Conservation (phyloP, 2,113 vertebrate species). For the Cyphomyrus plagiostoma region DNA sequence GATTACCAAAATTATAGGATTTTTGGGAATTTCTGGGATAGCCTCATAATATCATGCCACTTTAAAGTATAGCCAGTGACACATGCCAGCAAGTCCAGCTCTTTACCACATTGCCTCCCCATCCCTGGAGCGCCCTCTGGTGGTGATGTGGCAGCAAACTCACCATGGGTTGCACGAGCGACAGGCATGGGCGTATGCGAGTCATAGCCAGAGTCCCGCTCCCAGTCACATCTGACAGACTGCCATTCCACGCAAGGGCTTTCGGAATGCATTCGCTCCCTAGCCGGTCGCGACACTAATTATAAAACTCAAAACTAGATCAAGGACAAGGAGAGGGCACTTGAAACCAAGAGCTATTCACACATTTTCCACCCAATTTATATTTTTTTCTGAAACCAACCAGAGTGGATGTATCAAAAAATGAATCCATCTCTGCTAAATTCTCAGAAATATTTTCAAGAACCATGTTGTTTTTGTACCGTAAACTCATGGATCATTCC, state of each 20-base stretch:
- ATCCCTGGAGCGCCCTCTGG: background rate
- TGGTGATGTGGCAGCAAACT: background rate
- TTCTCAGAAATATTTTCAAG: background rate
- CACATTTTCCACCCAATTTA: background rate
- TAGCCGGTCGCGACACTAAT: background rate
- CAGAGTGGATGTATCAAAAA: background rate
- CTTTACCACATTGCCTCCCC: background rate
- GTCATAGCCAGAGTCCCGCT: background rate
- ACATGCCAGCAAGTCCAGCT: background rate
- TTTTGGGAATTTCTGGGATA: background rate
- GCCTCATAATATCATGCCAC: background rate
- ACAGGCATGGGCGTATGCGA: background rate
- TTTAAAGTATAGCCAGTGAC: background rate
- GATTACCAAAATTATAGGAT: background rate
- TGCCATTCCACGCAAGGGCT: background rate
- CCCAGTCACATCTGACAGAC: background rate
- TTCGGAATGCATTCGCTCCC: background rate
- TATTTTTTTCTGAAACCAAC: background rate
- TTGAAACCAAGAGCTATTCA: background rate
- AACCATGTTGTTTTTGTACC: background rate
- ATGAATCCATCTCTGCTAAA: background rate
- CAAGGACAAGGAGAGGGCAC: background rate
- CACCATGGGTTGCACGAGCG: background rate
- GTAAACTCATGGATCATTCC: background rate
- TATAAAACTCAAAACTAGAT: conserved; percentile 3